Base-by-base conservation (phyloP, 2,113 vertebrate species). In the Coptodon rendalli region DNA sequence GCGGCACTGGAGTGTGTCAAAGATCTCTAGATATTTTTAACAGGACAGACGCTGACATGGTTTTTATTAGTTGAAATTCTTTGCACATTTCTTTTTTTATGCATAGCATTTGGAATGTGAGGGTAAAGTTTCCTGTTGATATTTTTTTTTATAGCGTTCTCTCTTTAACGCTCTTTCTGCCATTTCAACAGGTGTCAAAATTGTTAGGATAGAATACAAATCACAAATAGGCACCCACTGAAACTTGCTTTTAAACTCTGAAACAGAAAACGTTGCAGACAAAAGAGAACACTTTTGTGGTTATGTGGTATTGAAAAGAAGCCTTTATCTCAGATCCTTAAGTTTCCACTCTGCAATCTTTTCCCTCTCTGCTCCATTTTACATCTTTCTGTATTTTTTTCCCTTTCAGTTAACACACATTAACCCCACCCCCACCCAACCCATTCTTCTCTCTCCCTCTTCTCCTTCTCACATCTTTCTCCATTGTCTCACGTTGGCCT, bases 191-290 rank as follows among this genome's bases (percentile, higher is more conserved):
- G 56, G 79, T 88, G 24, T 68, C 11, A 59, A 17, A 53, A 45
- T 38, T 66, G 84, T 50, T 81, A 11, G 31, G 61, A 27, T n/a
- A 79, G 54, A 27, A 85, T 52, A 57, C 53, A 66, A 24, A 89
- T 85, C 36, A 86, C 63, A 87, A 56, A 81, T 43, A 57, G 24
- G 78, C 34, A 22, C 83, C 71, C 24, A 7, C 19, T 48, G 29
- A 87, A 82, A 84, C 3, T 79, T 27, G 43, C 27, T 85, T 87
- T 53, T 27, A 17, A 40, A 84, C 86, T 61, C 84, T 89, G 61
- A 86, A 92, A 85, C 45, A 4, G 71, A 63, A 92, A 89, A 89
- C 16, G 16, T 66, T 8, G 85, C 63, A 90, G 82, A 91, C 52
- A 81, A 83, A 82, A 85, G 66, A 19, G 16, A 84, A 9, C 19